phyloP scores from a whole-genome alignment of 2,888 invertebrate genomes.

The Gandaritis pyraliata region DNA sequence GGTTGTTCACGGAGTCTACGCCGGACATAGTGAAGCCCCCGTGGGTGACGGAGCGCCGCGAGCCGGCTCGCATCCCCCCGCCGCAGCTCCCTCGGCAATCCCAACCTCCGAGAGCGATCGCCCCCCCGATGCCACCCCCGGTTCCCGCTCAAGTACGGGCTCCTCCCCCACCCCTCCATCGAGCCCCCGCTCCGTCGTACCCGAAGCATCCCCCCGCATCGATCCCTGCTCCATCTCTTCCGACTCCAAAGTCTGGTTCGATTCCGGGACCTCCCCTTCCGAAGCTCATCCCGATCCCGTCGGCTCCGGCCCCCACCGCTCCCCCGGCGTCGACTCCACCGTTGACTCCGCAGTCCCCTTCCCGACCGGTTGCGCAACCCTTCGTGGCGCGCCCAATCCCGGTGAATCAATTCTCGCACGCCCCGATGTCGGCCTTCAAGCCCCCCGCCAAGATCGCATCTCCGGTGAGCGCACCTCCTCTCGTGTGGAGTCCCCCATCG shows the following conservation, averaged over 20 bases:
- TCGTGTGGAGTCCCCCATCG: slow-evolving; percentile 77
- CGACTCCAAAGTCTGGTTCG: slow-evolving; percentile 18
- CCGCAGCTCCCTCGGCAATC: slow-evolving; percentile 45
- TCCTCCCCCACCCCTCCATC: slow-evolving; percentile 29
- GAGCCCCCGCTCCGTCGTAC: slow-evolving; percentile 23
- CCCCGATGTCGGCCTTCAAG: slow-evolving; percentile 90
- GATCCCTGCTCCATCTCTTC: slow-evolving; percentile 24
- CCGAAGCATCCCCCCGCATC: slow-evolving; percentile 14
- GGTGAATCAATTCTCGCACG: slow-evolving; percentile 90
- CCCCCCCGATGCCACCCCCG: slow-evolving; percentile 27
- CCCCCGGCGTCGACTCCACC: slow-evolving; percentile 40
- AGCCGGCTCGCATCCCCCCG: slow-evolving; percentile 45
- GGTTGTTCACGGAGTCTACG: slow-evolving; percentile 58
- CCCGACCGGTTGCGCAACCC: slow-evolving; percentile 68
- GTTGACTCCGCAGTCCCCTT: slow-evolving; percentile 59
- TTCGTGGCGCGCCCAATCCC: slow-evolving; percentile 84
- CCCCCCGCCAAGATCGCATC: slow-evolving; percentile 81
- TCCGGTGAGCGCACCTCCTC: slow-evolving; percentile 63
- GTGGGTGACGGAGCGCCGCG: slow-evolving; percentile 72
- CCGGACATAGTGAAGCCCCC: slow-evolving; percentile 72
- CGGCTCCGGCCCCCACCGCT: slow-evolving; percentile 14
- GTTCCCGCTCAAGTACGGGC: slow-evolving; percentile 18
- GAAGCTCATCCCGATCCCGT: slow-evolving; percentile 18
- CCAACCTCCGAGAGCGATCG: slow-evolving; percentile 32
- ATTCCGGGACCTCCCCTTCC: slow-evolving; percentile 29